Base-by-base conservation (phyloP, 2,888 invertebrate species). In the Drosophila atripex region DNA sequence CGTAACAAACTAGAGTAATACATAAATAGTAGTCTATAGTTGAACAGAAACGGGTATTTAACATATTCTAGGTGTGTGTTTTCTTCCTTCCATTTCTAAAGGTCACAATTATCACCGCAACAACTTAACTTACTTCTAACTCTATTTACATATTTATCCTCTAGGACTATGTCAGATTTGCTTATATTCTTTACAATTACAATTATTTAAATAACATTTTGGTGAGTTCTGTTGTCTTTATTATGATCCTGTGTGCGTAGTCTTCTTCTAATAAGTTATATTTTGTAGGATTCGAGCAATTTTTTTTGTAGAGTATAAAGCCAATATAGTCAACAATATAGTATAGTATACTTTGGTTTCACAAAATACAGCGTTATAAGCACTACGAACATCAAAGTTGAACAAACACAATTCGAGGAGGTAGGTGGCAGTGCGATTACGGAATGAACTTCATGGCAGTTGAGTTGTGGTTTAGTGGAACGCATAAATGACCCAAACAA, bases 351-450 rank as follows among this genome's bases (percentile, higher is more conserved):
- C 41, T 59, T 59, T 54, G 45, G 43, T 35, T 59, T 35, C 8
- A 54, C 54, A 18, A 16, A 45, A 41, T 35, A 73, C 12, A 21
- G 12, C 9, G 12, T 21, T 21, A 21, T 18, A 43, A 64, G 51
- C 65, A 51, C 35, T 28, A 74, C 70, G 73, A 63, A 80, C 70
- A 77, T 71, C 71, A 49, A 68, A 69, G 50, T 75, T 70, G 61
- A 84, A 80, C 86, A 84, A 84, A 84, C 83, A 84, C 86, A 86
- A 84, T 86, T 80, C 49, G 60, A 75, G 73, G 68, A 70, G 56
- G 64, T 18, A 65, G 70, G 71, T 68, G 68, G 69, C 16, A 64
- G 63, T 64, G 65, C 59, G 39, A 25, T 45, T 52, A 41, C 38
- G 63, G 28, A 52, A 63, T 63, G 65, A 61, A 3, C 14, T 41